Evolutionary conservation across 2,888 invertebrate species (phyloP), one percentile per base, ranked within the genome.

Genomic region (Leucania comma): DNA sequence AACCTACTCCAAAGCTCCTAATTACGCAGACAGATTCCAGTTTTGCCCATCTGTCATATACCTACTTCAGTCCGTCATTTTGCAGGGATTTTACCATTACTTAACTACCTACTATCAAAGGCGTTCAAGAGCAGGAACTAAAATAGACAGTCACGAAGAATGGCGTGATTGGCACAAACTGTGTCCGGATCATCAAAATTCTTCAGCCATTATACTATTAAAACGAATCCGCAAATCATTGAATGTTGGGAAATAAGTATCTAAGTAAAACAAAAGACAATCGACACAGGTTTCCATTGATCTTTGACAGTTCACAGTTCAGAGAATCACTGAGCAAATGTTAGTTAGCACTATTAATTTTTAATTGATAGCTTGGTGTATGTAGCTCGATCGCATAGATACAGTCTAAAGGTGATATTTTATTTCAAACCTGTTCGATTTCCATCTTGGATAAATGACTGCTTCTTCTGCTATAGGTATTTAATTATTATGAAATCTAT

Each of bases 351-450:
- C 6, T 20, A 58, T 51, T 51, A 20, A 26, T 65, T 50, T 24
- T 58, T 65, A 69, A 64, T 64, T 80, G 35, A 24, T 57, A 24
- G 9, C 3, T 56, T 14, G 17, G 9, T 50, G 58, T 50, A 54
- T 42, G n/a, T 71, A 63, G 22, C 14, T 22, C n/a, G 35, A 48
- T 53, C 38, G 64, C 29, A 51, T 62, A 51, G 54, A 62, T 51
- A 75, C 62, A 62, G 69, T 3, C 35, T 75, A 62, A n/a, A 68
- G 74, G 72, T 76, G 86, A 84, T 80, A 84, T 84, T 78, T 78
- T 76, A 48, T 73, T 59, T 56, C 22, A 65, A 72, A 75, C 84
- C 70, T 26, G 81, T 82, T 75, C 8, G 32, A 69, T 71, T 62
- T 61, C 68, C 74, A 82, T 84, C 53, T 85, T 83, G 75, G 61